Evolutionary conservation across 2,888 invertebrate species (phyloP), one percentile per base, ranked within the genome.

Genomic region (Pandemis cinnamomeana): DNA sequence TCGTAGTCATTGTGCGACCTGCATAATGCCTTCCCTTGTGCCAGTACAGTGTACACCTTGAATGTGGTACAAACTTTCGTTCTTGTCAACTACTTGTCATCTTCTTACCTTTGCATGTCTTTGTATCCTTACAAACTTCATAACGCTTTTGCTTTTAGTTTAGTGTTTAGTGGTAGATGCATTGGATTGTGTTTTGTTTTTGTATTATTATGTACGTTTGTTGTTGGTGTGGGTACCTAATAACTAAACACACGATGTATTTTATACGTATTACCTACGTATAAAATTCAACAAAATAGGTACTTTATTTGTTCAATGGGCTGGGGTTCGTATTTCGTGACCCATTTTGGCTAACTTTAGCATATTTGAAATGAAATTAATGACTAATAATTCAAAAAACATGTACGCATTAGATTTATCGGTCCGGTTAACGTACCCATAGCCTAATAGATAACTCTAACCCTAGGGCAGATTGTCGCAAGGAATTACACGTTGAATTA

Each of bases 1-100:
- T 92, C 82, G 92, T 94, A 93, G 91, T 89, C 93, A 91, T 93
- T 94, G 94, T 93, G 93, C 92, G 90, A 89, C 90, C 92, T 89
- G 93, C 93, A 93, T 92, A 93, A 93, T 92, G 92, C 86, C 88
- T 86, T 89, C 88, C 87, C 83, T 87, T 86, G 84, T 87, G 86
- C 87, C 88, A 87, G 82, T 86, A 85, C 87, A 87, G 87, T 93
- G 92, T 93, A 93, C 90, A 87, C 90, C 94, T 91, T 89, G 92
- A 93, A 91, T 86, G 92, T 93, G 94, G 93, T 93, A 92, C 91
- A 87, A 84, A 89, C 81, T 80, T 82, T 77, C 77, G 76, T 67
- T 78, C 72, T 77, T 76, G 78, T 71, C 67, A 68, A 68, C 20
- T 71, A 75, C 71, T 71, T 64, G 68, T 64, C 67, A 61, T 75